These are phyloP conservation scores for Rhinolophus ferrumequinum DNA, from an alignment of 2,113 vertebrate genomes.

Conservation along the genomic window DNA sequence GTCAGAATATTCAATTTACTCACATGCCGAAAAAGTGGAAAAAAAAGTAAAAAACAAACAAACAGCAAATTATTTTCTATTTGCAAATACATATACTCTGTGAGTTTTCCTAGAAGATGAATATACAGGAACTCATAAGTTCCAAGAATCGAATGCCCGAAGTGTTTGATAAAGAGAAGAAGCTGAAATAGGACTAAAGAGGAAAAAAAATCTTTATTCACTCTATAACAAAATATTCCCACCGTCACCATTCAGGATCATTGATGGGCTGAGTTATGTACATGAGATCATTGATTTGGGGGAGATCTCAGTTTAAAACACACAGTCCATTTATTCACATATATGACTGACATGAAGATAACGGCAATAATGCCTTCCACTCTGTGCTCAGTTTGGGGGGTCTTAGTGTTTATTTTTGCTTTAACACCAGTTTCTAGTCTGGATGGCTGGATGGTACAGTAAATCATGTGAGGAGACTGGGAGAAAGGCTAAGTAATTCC, in stretches of 20 bases:
- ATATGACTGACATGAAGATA: background rate
- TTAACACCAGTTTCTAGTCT: conserved; percentile 20
- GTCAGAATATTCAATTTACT: conserved; percentile 63
- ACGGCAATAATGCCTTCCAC: background rate
- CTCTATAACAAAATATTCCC: background rate
- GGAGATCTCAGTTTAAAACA: background rate
- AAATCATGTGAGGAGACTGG: background rate
- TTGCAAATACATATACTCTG: conserved; percentile 69
- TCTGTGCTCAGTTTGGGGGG: background rate
- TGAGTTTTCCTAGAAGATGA: conserved; percentile 75
- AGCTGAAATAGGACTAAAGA: conserved; percentile 39
- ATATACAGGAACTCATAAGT: conserved; percentile 62
- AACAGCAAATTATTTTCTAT: conserved; percentile 71
- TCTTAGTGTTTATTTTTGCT: background rate
- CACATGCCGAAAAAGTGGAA: conserved; percentile 30
- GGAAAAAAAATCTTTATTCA: conserved; percentile 41
- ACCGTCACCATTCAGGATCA: background rate
- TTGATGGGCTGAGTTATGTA: background rate
- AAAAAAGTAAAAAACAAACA: conserved; percentile 51
- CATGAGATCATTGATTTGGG: background rate
- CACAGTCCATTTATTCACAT: background rate
- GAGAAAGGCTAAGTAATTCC: background rate
- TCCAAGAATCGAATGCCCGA: conserved; percentile 69
- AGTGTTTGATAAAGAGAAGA: conserved; percentile 69
- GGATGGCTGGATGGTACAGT: background rate